Evolutionary conservation across 2,888 invertebrate genomes (phyloP).

Genomic region (Ectemnius continuus): DNA sequence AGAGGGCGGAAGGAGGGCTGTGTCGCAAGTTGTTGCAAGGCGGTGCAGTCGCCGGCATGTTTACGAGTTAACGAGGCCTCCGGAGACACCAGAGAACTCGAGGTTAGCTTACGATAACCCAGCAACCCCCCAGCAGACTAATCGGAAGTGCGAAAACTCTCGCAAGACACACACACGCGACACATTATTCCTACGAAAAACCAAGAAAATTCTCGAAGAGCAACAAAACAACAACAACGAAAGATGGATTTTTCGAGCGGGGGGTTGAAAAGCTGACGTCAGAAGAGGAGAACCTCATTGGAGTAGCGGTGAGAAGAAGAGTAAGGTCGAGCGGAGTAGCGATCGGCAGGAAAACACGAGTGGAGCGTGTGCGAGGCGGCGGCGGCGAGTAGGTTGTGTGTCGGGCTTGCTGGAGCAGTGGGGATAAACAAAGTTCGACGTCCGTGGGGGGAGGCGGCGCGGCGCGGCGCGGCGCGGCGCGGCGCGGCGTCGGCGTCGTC

Average conservation of each 20-base stretch:
- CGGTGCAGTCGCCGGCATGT: not conserved
- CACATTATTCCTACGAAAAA: too few species aligned
- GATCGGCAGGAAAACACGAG: not conserved
- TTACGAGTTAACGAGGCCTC: conserved; percentile 12
- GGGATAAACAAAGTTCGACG: conserved; percentile 47
- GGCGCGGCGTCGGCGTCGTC: not conserved
- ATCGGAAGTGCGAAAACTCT: conserved; percentile 25
- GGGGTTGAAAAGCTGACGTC: not conserved
- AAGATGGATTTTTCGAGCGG: not conserved
- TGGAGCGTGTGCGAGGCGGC: conserved; percentile 29
- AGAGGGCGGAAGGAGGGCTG: not conserved
- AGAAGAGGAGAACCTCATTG: conserved; percentile 16
- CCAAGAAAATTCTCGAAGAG: not conserved
- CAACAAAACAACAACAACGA: conserved; percentile 1
- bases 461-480: too few species aligned
- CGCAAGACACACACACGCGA: not conserved
- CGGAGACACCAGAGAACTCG: conserved; percentile 25
- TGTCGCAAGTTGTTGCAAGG: not conserved
- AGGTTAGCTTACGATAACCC: conserved; percentile 46
- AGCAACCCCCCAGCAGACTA: conserved; percentile 18
- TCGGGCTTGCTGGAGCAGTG: conserved; percentile 10
- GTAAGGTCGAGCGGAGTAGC: not conserved
- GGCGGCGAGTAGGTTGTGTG: not conserved
- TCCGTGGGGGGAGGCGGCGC: conserved; percentile 38
- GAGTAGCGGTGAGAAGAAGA: not conserved